Evolutionary conservation across 1,140 invertebrate genomes (phyloP), one percentile per base, ranked within the genome.

Genomic region (Drosophila kikkawai): DNA sequence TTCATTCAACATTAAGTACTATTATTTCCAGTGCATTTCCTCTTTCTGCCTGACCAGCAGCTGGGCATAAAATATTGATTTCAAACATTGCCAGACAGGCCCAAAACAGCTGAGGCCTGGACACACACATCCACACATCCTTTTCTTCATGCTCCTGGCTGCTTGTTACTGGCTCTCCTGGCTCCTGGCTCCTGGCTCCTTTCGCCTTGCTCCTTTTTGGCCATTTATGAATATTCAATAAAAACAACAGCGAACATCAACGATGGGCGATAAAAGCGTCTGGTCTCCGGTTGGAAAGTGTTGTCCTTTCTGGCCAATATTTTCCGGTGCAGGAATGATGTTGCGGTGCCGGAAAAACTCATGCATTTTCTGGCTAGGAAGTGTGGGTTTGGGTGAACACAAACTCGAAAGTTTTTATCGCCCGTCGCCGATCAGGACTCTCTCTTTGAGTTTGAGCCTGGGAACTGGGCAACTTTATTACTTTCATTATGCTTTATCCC

Each of bases 201-300:
- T 7, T 17, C 17, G 22, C 22, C 19, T 51, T 65, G 34, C 26
- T 70, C 64, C 48, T 79, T 79, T 79, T 83, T 45, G 84, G 85
- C 69, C 83, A 84, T 91, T 91, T 91, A 91, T 91, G 88, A 91
- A 91, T 91, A 91, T 91, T 91, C 88, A 91, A 91, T 91, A 88
- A 87, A 84, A 88, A 76, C 80, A 88, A 83, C 69, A 87, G 79
- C 37, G 53, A 66, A 53, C 75, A 77, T 44, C 63, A 51, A 36
- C 47, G 74, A 82, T 67, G 76, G 76, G 66, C 84, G 84, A 88
- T 88, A 88, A 88, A 88, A 87, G 71, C 67, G 83, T 85, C 82
- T 85, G 82, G 53, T 56, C 77, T 50, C 45, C 50, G 55, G 60
- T 45, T 42, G 63, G 37, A 42, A 73, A 71, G 69, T 71, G 69